Conservation (phyloP, 2,888 invertebrate species). For the Acrobasis repandana region DNA sequence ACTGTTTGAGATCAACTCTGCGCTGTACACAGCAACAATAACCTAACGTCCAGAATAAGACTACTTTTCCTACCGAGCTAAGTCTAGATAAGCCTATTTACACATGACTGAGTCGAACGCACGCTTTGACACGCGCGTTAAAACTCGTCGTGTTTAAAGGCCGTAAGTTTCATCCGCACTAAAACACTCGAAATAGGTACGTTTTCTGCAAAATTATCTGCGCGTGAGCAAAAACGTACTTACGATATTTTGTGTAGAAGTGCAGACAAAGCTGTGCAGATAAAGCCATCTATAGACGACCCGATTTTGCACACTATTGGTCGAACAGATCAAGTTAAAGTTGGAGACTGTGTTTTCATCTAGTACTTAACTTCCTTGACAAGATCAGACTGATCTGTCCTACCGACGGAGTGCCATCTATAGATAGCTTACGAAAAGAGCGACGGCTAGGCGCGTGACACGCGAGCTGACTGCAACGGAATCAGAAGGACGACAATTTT, state of each 20-base stretch:
- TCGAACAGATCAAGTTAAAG: background rate
- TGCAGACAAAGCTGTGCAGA: background rate
- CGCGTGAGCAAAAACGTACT: background rate
- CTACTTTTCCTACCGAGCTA: slow-evolving; percentile 18
- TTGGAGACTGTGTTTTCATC: background rate
- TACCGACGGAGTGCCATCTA: background rate
- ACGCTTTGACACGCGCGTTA: too few species aligned
- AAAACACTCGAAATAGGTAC: background rate
- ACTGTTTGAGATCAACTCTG: slow-evolving; percentile 12
- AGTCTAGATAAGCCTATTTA: slow-evolving; percentile 7
- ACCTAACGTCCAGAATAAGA: slow-evolving; percentile 21
- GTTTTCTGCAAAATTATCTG: background rate
- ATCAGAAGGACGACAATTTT: slow-evolving; percentile 8
- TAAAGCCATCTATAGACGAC: background rate
- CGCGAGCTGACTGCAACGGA: background rate
- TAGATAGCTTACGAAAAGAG: background rate
- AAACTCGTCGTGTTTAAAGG: too few species aligned
- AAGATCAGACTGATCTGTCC: background rate
- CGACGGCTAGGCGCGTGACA: background rate
- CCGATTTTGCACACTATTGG: background rate
- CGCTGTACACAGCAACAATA: slow-evolving; percentile 16
- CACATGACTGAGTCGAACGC: too few species aligned
- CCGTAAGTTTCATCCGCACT: background rate
- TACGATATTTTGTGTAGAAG: background rate
- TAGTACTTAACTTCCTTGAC: background rate